Base-by-base conservation (phyloP, 2,113 vertebrate genomes). In the Ctenomys sociabilis region DNA sequence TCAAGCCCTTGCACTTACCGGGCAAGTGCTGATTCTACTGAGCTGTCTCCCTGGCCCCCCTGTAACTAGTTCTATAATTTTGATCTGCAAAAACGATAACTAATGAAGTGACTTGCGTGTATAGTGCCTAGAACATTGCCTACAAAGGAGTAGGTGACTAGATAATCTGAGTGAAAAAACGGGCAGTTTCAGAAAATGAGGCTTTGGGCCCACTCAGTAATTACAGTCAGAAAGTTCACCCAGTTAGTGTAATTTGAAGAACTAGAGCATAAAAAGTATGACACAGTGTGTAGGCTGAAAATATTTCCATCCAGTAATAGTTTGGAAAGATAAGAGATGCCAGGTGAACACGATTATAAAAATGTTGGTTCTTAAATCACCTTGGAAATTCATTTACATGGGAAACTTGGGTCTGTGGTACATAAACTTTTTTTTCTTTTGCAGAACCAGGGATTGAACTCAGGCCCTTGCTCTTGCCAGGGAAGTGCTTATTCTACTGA, bases 231-330 rank as follows among this genome's bases (percentile, higher is more conserved):
- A 88, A 88, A 85, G 21, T 64, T 72, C 45, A 40, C 66, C 45
- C 85, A 52, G 54, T 89, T 85, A 85, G 30, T 75, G 28, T 49
- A 64, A 77, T 45, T 73, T 73, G 54, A 73, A 90, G 64, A 84
- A 7, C 45, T 73, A 8, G 84, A 85, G 35, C 72, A n/a, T 80
- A 73, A 73, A 93, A 32, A 80, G 26, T 85, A 45, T 81, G 32
- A 19, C 21, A 70, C 35, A 49, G 52, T 87, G 88, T 84, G 52
- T 84, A 78, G 35, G 70, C 54, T 91, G 91, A 91, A 96, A 77
- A 61, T 70, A 68, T 32, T 85, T 45, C 54, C 73, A 43, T 30
- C 3, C 13, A 92, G 35, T 45, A 68, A 72, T 64, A 37, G 2
- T 77, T 77, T 35, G 78, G 54, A 59, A 78, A 63, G 80, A 16